Evolutionary conservation across 2,797 vertebrate species (phyloP).

Genomic region (Brotula barbata): DNA sequence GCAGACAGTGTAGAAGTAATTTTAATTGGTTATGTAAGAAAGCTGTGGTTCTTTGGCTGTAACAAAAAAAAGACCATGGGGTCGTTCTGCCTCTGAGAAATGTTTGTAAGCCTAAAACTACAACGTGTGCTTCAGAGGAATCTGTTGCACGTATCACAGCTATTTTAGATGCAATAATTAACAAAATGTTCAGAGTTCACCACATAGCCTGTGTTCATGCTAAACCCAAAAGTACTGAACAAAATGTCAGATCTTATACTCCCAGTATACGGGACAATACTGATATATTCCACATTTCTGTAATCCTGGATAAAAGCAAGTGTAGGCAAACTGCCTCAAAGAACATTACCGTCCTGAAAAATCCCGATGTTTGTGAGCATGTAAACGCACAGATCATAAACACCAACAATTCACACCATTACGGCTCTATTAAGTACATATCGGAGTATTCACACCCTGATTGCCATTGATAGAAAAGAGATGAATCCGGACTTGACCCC

Average conservation of each 20-base stretch:
- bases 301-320: constrained; percentile 6
- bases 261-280: not conserved
- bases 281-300: not conserved
- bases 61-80: not conserved
- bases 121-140: constrained; percentile 1
- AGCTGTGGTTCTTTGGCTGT: not conserved
- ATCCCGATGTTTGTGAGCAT: constrained; percentile 37
- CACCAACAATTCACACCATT: constrained; percentile 47
- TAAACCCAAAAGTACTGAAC: not conserved
- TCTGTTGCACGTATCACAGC: not conserved
- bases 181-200: constrained; percentile 8
- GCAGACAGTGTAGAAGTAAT: too few relatives aligned
- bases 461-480: constrained; percentile 62
- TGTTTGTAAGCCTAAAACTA: constrained; percentile 5
- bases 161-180: not conserved
- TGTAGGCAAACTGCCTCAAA: not conserved
- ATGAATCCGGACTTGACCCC: constrained; percentile 40
- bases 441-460: constrained; percentile 73
- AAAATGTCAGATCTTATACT: not conserved
- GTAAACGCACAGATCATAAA: constrained; percentile 61
- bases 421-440: constrained; percentile 43
- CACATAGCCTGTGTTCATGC: not conserved
- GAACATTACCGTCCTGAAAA: not conserved
- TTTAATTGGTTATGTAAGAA: too few relatives aligned
- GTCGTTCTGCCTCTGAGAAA: constrained; percentile 28